Evolutionary conservation across 2,888 invertebrate species (phyloP).

Genomic region (Eupelmus urozonus): DNA sequence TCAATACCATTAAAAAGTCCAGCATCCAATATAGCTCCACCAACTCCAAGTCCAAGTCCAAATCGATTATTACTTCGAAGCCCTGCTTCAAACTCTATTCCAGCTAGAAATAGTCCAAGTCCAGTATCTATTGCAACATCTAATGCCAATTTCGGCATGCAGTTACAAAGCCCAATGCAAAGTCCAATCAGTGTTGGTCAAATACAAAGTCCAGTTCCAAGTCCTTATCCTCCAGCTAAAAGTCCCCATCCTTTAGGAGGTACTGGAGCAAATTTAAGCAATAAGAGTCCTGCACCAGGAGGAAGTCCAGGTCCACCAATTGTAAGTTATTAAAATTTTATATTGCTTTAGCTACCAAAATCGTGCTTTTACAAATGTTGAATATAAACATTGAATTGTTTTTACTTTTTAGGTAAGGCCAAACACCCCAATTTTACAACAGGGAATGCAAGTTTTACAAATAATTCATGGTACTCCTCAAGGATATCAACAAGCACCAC

Average conservation of each 20-base stretch:
- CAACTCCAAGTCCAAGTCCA: slow-evolving; percentile 76
- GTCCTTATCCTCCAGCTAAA: slow-evolving; percentile 76
- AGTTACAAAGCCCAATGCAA: slow-evolving; percentile 76
- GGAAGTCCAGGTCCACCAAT: slow-evolving; percentile 76
- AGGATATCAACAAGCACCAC: slow-evolving; percentile 73
- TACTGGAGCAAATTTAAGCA: slow-evolving; percentile 69
- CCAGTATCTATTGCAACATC: slow-evolving; percentile 71
- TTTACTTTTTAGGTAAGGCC: slow-evolving; percentile 70
- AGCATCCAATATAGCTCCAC: slow-evolving; percentile 75
- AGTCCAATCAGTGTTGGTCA: slow-evolving; percentile 75
- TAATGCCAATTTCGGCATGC: slow-evolving; percentile 73
- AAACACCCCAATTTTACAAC: slow-evolving; percentile 75
- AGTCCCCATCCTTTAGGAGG: slow-evolving; percentile 74
- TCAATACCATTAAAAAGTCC: slow-evolving; percentile 76
- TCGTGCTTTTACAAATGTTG: background rate
- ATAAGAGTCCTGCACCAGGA: slow-evolving; percentile 75
- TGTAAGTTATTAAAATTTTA: slow-evolving; percentile 65
- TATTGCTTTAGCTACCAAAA: background rate
- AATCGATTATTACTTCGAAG: slow-evolving; percentile 74
- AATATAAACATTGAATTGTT: background rate
- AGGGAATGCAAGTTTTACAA: slow-evolving; percentile 76
- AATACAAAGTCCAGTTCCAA: slow-evolving; percentile 75
- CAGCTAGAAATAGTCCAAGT: slow-evolving; percentile 74
- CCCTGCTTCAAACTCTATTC: slow-evolving; percentile 76
- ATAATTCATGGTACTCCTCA: slow-evolving; percentile 75